phyloP scores from a whole-genome alignment of 2,888 invertebrate species.

The Pimpla rufipes region DNA sequence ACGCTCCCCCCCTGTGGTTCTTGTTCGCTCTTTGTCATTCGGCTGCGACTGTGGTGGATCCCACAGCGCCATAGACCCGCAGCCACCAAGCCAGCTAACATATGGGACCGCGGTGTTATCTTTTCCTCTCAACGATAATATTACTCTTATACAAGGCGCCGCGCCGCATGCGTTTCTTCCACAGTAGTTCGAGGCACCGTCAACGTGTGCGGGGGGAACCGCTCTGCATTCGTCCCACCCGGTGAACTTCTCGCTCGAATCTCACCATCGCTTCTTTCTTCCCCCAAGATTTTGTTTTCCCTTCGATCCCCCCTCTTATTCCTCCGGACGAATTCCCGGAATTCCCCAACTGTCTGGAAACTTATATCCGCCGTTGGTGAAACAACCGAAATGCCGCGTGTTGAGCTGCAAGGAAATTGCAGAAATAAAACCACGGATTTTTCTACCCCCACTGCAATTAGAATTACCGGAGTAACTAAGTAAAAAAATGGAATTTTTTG shows the following conservation, averaged over 20 bases:
- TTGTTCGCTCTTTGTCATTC: not conserved
- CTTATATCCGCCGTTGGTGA: not conserved
- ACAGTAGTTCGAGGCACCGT: constrained; percentile 17
- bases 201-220: not conserved
- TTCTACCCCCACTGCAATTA: not conserved
- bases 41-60: not conserved
- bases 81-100: constrained; percentile 72
- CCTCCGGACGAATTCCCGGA: not conserved
- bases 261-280: not conserved
- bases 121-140: constrained; percentile 81
- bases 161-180: constrained; percentile 68
- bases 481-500: not conserved
- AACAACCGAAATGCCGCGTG: not conserved
- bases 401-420: not conserved
- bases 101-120: constrained; percentile 79
- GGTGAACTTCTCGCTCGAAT: constrained; percentile 29
- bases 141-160: constrained; percentile 74
- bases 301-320: not conserved
- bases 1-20: not conserved
- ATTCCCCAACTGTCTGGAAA: not conserved
- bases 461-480: not conserved
- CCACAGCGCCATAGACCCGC: constrained; percentile 21
- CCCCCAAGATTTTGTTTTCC: not conserved
- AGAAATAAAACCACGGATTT: not conserved
- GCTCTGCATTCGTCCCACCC: not conserved